These are phyloP conservation scores for Eutolmus rufibarbis DNA, from an alignment of 2,888 invertebrate species.

Conservation along the genomic window DNA sequence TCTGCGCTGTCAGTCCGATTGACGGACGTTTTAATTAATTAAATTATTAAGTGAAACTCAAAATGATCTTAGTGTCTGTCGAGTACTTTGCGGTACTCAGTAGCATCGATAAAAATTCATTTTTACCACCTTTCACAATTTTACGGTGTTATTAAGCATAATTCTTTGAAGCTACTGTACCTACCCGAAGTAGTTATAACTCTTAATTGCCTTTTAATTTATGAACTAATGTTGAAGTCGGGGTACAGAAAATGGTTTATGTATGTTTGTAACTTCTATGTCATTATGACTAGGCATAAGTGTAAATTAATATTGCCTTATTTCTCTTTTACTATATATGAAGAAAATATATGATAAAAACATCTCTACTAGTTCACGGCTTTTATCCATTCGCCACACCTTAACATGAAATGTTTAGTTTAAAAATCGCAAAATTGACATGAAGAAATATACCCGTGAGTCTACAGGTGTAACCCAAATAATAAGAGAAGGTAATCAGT, in stretches of 20 bases:
- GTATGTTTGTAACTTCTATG: background rate
- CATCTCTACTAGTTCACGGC: background rate
- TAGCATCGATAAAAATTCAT: background rate
- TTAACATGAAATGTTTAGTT: background rate
- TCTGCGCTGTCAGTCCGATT: background rate
- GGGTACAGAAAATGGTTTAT: background rate
- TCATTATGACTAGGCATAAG: background rate
- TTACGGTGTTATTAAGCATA: background rate
- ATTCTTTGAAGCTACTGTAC: background rate
- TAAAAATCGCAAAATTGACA: background rate
- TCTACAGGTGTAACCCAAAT: background rate
- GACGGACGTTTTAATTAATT: slow-evolving; percentile 6
- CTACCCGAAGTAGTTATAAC: background rate
- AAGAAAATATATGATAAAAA: no score
- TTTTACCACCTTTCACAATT: background rate
- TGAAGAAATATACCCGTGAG: background rate
- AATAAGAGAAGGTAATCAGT: background rate
- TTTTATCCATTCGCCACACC: background rate
- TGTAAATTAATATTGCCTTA: background rate
- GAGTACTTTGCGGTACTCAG: background rate
- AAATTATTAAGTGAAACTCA: background rate
- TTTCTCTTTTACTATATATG: background rate
- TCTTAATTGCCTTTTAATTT: background rate
- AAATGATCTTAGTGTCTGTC: background rate
- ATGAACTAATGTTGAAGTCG: background rate